A percentile compares a stretch with the other conserved stretches of the same genome.
Evolutionary conservation across 2,888 invertebrate species (phyloP).

Genomic region (Troides oblongomaculatus): DNA sequence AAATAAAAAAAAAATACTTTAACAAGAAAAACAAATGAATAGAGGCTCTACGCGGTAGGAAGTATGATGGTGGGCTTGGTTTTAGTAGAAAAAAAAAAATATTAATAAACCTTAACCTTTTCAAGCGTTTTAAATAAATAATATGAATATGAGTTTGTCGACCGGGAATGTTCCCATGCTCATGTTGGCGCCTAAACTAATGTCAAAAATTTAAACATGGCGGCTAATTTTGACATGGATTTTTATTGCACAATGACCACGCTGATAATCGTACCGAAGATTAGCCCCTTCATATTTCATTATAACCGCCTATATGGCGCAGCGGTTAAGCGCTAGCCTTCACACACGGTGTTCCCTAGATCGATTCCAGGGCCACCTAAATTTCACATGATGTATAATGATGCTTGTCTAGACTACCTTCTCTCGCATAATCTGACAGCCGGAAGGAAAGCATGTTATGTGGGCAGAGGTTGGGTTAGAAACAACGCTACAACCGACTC

Average conservation of each 20-base stretch:
- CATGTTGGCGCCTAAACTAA: constrained; percentile 15
- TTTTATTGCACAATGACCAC: constrained; percentile 23
- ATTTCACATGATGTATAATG: too few relatives aligned
- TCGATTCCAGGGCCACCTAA: too few relatives aligned
- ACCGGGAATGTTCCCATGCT: constrained; percentile 32
- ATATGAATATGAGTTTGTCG: constrained; percentile 16
- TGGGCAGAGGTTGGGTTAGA: too few relatives aligned
- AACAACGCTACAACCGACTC: too few relatives aligned
- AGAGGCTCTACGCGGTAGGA: constrained; percentile 61
- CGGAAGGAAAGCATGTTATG: too few relatives aligned
- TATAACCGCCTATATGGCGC: too few relatives aligned
- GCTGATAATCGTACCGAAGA: background rate
- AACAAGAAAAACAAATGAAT: constrained; percentile 44
- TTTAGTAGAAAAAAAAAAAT: constrained; percentile 30
- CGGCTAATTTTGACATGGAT: constrained; percentile 9
- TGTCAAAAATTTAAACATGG: constrained; percentile 1
- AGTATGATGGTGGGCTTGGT: constrained; percentile 53
- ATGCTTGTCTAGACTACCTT: too few relatives aligned
- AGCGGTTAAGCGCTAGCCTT: too few relatives aligned
- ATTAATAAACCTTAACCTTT: constrained; percentile 17
- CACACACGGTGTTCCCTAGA: too few relatives aligned
- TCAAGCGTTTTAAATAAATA: constrained; percentile 25
- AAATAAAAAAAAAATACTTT: constrained; percentile 41
- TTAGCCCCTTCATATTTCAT: background rate
- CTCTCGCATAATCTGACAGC: too few relatives aligned